Base-by-base conservation (phyloP, 2,888 invertebrate species). In the Celastrina argiolus region DNA sequence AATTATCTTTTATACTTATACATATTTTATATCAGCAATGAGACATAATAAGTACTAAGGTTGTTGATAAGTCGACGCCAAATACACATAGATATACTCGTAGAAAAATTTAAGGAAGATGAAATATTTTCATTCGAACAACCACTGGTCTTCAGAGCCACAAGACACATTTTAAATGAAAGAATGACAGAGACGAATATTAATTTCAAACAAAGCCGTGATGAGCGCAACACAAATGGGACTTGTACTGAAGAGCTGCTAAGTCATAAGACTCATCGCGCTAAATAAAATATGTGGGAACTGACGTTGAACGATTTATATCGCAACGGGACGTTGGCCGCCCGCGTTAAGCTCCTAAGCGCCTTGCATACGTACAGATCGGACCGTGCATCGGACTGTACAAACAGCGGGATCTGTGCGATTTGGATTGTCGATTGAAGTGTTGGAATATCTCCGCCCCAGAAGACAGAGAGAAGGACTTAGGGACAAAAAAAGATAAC, bases 321-420 rank as follows among this genome's bases (percentile, higher is more conserved):
- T 82, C 82, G 67, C 83, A 81, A 82, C 83, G 77, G 82, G 84
- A 75, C 74, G 75, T 77, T 75, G 74, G 69, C 42, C n/a, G 28
- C 8, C 45, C 56, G 80, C 77, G n/a, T n/a, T n/a, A n/a, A 78
- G 77, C 76, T 78, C 56, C 34, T 56, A n/a, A n/a, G n/a, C n/a
- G n/a, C n/a, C n/a, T n/a, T n/a, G n/a, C n/a, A n/a, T n/a, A n/a
- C n/a, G n/a, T n/a, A n/a, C n/a, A n/a, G n/a, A n/a, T n/a, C n/a
- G n/a, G n/a, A n/a, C n/a, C n/a, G n/a, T n/a, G n/a, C n/a, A n/a
- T n/a, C n/a, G n/a, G n/a, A n/a, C n/a, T n/a, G n/a, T n/a, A n/a
- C n/a, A n/a, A n/a, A n/a, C n/a, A n/a, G n/a, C n/a, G n/a, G n/a
- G n/a, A n/a, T n/a, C n/a, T n/a, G n/a, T n/a, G n/a, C n/a, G n/a